These are phyloP conservation scores for Helostoma temminkii DNA, from an alignment of 2,797 vertebrate species.

Conservation along the genomic window DNA sequence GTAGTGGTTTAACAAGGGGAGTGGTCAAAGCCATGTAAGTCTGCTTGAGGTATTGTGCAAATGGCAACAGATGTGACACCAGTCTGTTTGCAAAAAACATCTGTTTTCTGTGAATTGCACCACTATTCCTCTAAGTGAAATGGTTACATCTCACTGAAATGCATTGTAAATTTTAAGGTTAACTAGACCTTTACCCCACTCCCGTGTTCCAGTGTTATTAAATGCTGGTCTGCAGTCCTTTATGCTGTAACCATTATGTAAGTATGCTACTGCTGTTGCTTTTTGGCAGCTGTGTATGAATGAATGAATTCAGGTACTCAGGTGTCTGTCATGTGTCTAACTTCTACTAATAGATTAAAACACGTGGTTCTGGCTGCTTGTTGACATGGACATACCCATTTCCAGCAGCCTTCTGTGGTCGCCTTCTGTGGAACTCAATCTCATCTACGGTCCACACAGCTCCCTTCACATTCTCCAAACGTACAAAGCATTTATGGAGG, in stretches of 20 bases:
- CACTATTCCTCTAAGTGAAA: background rate
- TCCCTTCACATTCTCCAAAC: slow-evolving; percentile 99
- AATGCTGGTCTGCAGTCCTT: background rate
- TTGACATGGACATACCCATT: slow-evolving; percentile 78
- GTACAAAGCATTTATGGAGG: slow-evolving; percentile 99
- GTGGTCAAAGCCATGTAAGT: background rate
- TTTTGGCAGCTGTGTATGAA: background rate
- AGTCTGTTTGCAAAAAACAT: background rate
- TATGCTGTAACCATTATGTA: background rate
- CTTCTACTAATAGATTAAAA: slow-evolving; percentile 18
- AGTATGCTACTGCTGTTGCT: background rate
- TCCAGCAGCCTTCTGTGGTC: slow-evolving; percentile 97
- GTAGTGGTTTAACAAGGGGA: background rate
- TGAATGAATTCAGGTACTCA: slow-evolving; percentile 11
- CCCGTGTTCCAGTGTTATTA: slow-evolving; percentile 1
- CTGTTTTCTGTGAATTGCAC: too few relatives aligned
- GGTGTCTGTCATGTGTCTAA: slow-evolving; percentile 13
- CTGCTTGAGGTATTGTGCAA: background rate
- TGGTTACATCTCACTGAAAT: background rate
- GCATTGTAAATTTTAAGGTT: background rate
- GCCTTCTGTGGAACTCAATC: slow-evolving; percentile 97
- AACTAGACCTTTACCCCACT: background rate
- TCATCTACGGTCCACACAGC: slow-evolving; percentile 99
- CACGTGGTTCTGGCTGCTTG: background rate
- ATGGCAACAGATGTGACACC: background rate